Evolutionary conservation across 2,797 vertebrate genomes (phyloP).

Genomic region (Manis pentadactyla): DNA sequence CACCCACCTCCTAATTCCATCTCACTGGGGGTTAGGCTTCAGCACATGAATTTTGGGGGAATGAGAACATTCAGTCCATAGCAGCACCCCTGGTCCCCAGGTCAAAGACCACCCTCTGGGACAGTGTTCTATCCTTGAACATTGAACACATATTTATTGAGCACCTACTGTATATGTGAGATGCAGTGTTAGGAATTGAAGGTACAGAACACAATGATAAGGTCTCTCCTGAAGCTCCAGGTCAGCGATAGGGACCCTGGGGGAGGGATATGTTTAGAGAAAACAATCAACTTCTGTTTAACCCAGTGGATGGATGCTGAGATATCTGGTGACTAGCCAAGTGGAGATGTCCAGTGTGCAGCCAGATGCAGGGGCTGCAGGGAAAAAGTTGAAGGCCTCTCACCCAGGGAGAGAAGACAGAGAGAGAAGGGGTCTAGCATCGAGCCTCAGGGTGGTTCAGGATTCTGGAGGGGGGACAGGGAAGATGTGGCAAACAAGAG

Average conservation of each 20-base stretch:
- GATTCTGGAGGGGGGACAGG: neutral
- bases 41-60: neutral
- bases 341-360: neutral
- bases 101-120: neutral
- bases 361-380: neutral
- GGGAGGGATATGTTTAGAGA: neutral
- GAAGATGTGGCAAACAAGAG: neutral
- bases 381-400: neutral
- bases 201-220: neutral
- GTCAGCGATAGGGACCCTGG: neutral
- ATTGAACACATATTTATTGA: neutral
- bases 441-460: neutral
- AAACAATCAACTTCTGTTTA: neutral
- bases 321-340: neutral
- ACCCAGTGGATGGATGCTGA: neutral
- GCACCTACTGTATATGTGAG: neutral
- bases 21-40: neutral
- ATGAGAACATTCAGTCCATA: neutral
- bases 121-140: neutral
- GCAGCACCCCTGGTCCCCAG: neutral
- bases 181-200: neutral
- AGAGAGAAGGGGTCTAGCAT: neutral
- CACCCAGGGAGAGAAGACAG: neutral
- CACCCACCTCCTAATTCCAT: neutral
- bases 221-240: neutral